Conservation (phyloP, 2,113 vertebrate species). For the Plectropomus leopardus region DNA sequence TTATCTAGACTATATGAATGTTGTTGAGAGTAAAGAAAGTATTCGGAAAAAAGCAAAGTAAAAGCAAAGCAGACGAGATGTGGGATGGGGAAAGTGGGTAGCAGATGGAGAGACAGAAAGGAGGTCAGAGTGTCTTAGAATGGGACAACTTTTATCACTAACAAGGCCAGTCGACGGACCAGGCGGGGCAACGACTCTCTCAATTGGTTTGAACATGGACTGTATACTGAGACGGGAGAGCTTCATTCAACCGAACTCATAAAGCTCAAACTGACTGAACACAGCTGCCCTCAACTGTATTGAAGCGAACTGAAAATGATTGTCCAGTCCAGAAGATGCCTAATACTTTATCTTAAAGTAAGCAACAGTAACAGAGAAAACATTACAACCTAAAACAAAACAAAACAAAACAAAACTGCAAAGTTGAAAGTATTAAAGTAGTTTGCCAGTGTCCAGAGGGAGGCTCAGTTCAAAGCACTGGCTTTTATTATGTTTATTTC, state of each 20-base stretch:
- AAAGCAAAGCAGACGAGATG: background rate
- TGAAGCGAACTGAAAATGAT: constrained; percentile 12
- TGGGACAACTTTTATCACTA: background rate
- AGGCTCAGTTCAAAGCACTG: constrained; percentile 41
- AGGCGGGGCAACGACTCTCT: background rate
- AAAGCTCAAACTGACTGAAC: background rate
- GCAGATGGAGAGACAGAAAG: background rate
- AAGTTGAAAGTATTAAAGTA: constrained; percentile 39
- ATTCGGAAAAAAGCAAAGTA: background rate
- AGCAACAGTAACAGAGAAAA: background rate
- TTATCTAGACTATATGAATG: background rate
- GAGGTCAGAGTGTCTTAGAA: background rate
- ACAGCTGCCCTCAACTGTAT: background rate
- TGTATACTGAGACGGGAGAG: background rate
- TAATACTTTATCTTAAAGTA: background rate
- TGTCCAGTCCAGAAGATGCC: background rate
- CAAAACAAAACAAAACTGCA: constrained; percentile 6
- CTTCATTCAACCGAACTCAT: constrained; percentile 13
- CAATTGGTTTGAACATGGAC: background rate
- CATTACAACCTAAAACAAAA: constrained; percentile 7
- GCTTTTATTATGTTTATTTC: constrained; percentile 35
- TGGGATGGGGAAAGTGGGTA: background rate
- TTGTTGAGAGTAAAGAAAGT: background rate
- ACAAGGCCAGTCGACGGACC: background rate
- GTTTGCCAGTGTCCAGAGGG: constrained; percentile 34